Evolutionary conservation across 2,888 invertebrate species (phyloP), one percentile per base, ranked within the genome.

Genomic region (Ornithoptera alexandrae): DNA sequence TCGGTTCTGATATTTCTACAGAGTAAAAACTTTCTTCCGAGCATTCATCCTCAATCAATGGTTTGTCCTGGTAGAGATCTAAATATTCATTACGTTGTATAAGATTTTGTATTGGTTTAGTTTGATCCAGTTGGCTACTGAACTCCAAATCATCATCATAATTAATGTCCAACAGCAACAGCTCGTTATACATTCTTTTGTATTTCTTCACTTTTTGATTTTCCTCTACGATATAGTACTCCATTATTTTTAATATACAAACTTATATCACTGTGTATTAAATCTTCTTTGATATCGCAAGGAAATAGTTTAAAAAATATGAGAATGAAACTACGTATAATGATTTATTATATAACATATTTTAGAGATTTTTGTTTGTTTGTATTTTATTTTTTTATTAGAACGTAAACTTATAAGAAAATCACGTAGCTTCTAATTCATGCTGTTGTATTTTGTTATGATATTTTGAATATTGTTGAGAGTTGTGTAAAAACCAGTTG

Each of bases 41-140:
- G 22, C 39, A 20, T 12, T 24, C 30, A 61, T 69, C 69, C 59
- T 71, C 60, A 18, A 72, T 63, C 1, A 72, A 39, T 53, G 65
- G 65, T n/a, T 65, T 63, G 10, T 61, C 66, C 3, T 69, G 61
- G 64, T 63, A 67, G 10, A 69, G 60, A 22, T 59, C 39, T 57
- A 67, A 50, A 36, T 56, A 39, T 65, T 66, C 64, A 57, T 71
- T 68, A 24, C 61, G 67, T 56, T 20, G 53, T n/a, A 71, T 67
- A 17, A 70, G 22, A 70, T 67, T 68, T 42, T 58, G 39, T 42
- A 64, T 57, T 36, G 30, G 64, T 36, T 30, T 36, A 64, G 39
- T 20, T 15, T 15, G 12, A 42, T 65, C 22, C 15, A 42, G 0
- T 22, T 42, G 20, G 18, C n/a, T 12, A 17, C 12, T 10, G 8